These are phyloP conservation scores for Megaceryle alcyon DNA, from an alignment of 2,797 vertebrate genomes.

Conservation along the genomic window DNA sequence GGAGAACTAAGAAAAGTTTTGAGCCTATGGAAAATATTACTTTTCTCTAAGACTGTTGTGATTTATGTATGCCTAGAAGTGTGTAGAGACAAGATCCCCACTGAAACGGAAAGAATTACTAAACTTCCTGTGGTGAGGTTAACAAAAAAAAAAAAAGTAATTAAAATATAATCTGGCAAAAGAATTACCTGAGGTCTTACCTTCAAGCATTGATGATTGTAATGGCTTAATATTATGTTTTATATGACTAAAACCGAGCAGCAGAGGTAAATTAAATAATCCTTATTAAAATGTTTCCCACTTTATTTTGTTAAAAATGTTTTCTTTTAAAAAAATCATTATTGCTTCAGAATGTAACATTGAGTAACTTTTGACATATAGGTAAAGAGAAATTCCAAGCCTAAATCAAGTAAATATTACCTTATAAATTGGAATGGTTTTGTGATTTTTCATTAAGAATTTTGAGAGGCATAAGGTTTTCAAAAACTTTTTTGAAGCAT, in stretches of 20 bases:
- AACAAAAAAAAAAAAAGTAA: too few species aligned
- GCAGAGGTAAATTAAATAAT: background rate
- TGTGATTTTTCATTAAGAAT: background rate
- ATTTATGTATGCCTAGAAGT: too few species aligned
- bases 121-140: too few species aligned
- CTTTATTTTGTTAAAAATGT: background rate
- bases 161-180: too few species aligned
- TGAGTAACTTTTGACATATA: background rate
- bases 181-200: background rate
- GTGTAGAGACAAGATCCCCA: too few species aligned
- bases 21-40: too few species aligned
- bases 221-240: background rate
- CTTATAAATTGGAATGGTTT: background rate
- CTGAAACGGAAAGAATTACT: too few species aligned
- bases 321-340: background rate
- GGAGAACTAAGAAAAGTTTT: too few species aligned
- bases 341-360: background rate
- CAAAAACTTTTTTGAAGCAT: background rate
- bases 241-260: background rate
- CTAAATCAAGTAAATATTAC: background rate
- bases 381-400: background rate
- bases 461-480: background rate
- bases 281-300: background rate
- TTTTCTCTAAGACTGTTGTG: too few species aligned
- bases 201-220: background rate